Base-by-base conservation (phyloP, 2,888 invertebrate genomes). In the Hedya salicella region DNA sequence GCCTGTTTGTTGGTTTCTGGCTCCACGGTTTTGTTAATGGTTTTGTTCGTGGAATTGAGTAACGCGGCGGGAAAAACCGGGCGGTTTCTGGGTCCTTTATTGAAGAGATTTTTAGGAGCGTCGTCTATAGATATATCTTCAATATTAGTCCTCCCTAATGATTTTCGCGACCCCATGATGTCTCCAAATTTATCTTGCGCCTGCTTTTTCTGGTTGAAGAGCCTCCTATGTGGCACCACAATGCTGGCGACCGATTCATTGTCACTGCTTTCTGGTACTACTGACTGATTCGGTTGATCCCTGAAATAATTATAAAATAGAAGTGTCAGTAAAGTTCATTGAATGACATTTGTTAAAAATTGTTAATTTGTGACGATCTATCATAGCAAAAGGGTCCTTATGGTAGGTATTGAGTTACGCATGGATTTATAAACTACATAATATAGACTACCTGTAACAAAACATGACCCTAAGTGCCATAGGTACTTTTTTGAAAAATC, bases 221-320 rank as follows among this genome's bases (percentile, higher is more conserved):
- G 71, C 70, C 79, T 87, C 44, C 84, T 74, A 71, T 89, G 88
- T 30, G 90, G 87, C 2, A 92, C 76, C 0, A 89, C 82, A 68
- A 92, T 91, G 71, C 92, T 92, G 40, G 71, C 75, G 17, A 91
- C 85, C 11, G 91, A 89, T 75, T 91, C 91, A 72, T 77, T 81
- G 65, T 84, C 89, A 70, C 91, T 91, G 72, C 87, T 91, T 8
- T 91, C 90, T 62, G 88, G 88, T 40, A 86, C 36, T 40, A 86
- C 36, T 3, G 84, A 79, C 60, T 76, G 76, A 56, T 82, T 79
- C 68, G 81, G 82, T 48, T 85, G 83, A 68, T 85, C 86, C 77
- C 87, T 87, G 66, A 69, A 70, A 59, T 49, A 56, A 48, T 21
- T 17, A 40, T 60, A 17, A 25, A 70, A 68, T 19, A 32, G 16